These are phyloP conservation scores for Simalia tracyae DNA, from an alignment of 2,797 vertebrate species.

Conservation along the genomic window DNA sequence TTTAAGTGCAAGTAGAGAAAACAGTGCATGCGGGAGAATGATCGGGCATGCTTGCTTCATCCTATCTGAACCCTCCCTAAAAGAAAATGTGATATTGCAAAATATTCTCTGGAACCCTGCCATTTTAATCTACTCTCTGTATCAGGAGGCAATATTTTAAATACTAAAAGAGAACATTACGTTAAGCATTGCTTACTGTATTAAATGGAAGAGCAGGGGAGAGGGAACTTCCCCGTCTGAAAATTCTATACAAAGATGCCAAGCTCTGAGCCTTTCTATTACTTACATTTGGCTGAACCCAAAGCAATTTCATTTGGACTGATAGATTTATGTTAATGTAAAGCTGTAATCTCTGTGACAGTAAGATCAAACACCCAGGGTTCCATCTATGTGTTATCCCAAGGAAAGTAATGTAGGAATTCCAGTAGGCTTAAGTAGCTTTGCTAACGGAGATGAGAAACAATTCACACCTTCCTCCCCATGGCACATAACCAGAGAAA, in stretches of 20 bases:
- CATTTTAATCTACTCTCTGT: slow-evolving; percentile 54
- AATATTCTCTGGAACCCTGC: slow-evolving; percentile 39
- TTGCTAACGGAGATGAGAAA: background rate
- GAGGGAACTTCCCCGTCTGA: background rate
- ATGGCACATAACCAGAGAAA: background rate
- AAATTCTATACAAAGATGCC: background rate
- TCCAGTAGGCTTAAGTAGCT: background rate
- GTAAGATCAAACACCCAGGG: background rate
- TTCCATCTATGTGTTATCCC: background rate
- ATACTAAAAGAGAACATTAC: slow-evolving; percentile 10
- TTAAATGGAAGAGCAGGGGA: background rate
- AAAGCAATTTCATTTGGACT: slow-evolving; percentile 11
- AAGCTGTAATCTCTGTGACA: slow-evolving; percentile 11
- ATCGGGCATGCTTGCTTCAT: background rate
- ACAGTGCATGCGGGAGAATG: background rate
- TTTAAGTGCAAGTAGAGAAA: slow-evolving; percentile 33
- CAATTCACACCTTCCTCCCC: background rate
- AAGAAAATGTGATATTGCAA: slow-evolving; percentile 40
- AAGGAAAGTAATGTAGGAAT: background rate
- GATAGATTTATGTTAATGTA: background rate
- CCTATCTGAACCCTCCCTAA: background rate
- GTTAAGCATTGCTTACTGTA: slow-evolving; percentile 21
- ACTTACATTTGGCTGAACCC: background rate
- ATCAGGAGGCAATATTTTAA: slow-evolving; percentile 48
- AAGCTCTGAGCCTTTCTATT: slow-evolving; percentile 2